These are phyloP conservation scores for Salvelinus alpinus DNA, from an alignment of 2,113 vertebrate genomes.

Conservation along the genomic window DNA sequence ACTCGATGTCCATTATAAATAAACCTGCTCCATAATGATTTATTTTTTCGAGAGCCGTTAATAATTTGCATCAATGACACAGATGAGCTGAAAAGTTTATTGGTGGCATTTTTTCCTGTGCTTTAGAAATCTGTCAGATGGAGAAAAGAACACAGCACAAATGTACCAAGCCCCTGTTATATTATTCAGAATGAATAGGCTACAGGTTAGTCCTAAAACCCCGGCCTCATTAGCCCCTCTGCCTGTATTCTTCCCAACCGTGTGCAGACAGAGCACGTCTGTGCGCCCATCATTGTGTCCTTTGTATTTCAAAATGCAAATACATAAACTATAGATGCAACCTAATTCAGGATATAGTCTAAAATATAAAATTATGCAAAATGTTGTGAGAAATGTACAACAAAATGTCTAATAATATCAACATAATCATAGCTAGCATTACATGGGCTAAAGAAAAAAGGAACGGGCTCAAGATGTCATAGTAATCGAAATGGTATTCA, in stretches of 20 bases:
- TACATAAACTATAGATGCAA: neutral
- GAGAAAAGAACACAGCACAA: slow-evolving; percentile 15
- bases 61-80: neutral
- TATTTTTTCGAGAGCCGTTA: neutral
- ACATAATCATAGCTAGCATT: no score
- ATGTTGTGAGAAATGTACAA: no score
- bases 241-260: slow-evolving; percentile 68
- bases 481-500: no score
- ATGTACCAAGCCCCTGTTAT: slow-evolving; percentile 56
- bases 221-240: slow-evolving; percentile 84
- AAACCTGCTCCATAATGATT: neutral
- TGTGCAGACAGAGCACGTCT: slow-evolving; percentile 13
- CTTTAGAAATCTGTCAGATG: slow-evolving; percentile 2
- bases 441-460: neutral
- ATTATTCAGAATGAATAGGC: slow-evolving; percentile 84
- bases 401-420: no score
- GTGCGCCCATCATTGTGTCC: slow-evolving; percentile 6
- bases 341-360: no score
- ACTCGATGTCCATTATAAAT: neutral
- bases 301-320: neutral
- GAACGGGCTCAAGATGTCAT: no score
- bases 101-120: neutral
- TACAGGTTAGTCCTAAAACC: slow-evolving; percentile 83
- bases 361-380: no score
- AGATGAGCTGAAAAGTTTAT: neutral